phyloP scores from a whole-genome alignment of 2,797 vertebrate genomes.

The Danio kyathit region DNA sequence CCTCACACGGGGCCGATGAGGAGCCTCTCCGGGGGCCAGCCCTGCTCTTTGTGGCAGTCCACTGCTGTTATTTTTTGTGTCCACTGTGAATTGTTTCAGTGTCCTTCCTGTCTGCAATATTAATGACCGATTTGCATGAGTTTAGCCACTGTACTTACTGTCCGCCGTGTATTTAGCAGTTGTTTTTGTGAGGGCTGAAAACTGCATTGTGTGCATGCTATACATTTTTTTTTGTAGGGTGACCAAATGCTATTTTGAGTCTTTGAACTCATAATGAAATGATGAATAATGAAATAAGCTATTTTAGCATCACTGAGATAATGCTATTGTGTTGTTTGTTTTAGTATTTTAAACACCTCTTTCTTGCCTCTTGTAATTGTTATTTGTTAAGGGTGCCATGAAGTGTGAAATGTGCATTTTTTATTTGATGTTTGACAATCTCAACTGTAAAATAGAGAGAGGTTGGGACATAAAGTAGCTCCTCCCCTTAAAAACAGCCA shows the following conservation, averaged over 20 bases:
- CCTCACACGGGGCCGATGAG: constrained; percentile 28
- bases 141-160: constrained; percentile 40
- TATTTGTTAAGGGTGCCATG: no score
- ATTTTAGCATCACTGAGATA: no score
- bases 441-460: no score
- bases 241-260: background rate
- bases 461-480: no score
- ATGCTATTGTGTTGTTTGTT: no score
- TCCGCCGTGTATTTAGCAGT: constrained; percentile 23
- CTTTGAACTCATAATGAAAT: no score
- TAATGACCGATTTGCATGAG: constrained; percentile 57
- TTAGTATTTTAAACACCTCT: no score
- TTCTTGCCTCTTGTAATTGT: no score
- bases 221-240: background rate
- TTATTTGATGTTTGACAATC: no score
- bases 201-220: background rate
- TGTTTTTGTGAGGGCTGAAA: constrained; percentile 20
- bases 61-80: constrained; percentile 36
- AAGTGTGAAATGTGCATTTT: no score
- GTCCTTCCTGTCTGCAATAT: constrained; percentile 55
- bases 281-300: no score
- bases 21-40: constrained; percentile 28
- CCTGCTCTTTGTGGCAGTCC: constrained; percentile 19
- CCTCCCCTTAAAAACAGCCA: no score
- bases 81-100: constrained; percentile 37